Evolutionary conservation across 2,113 vertebrate genomes (phyloP).

Genomic region (Lepus europaeus): DNA sequence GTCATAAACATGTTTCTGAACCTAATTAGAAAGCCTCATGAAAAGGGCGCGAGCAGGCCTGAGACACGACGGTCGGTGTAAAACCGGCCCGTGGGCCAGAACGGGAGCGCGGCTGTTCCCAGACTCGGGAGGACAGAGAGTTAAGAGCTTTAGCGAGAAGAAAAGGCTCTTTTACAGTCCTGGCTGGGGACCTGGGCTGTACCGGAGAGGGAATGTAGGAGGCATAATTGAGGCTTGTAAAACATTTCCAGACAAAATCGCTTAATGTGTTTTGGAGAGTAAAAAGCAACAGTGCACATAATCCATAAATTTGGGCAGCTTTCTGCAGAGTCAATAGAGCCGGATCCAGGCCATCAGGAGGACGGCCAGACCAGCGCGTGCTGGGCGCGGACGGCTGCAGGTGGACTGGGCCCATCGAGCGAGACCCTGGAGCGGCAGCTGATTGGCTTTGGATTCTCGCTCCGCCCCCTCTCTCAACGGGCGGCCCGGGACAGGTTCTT

Average conservation of each 20-base stretch:
- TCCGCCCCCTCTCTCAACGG: fast-evolving
- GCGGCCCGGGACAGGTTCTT: neutral
- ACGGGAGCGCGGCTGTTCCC: conserved; percentile 75
- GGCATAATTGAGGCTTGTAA: conserved; percentile 81
- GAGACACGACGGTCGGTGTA: conserved; percentile 73
- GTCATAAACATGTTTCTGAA: conserved; percentile 82
- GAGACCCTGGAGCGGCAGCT: neutral
- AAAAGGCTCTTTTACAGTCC: conserved; percentile 79
- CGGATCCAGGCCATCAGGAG: neutral
- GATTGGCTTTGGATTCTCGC: neutral
- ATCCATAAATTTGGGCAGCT: conserved; percentile 66
- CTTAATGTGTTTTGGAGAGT: conserved; percentile 77
- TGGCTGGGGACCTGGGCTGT: conserved; percentile 64
- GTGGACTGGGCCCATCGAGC: neutral
- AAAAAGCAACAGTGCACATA: conserved; percentile 78
- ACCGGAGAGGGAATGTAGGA: conserved; percentile 64
- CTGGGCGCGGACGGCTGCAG: fast-evolving
- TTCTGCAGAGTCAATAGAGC: conserved; percentile 12
- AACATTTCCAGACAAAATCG: conserved; percentile 82
- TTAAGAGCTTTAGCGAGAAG: conserved; percentile 78
- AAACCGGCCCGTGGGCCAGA: conserved; percentile 69
- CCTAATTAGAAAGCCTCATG: conserved; percentile 81
- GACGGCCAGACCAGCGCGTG: neutral
- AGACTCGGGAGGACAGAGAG: conserved; percentile 65
- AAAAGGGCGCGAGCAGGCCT: conserved; percentile 54